These are phyloP conservation scores for Ophthalmolycus amberensis DNA, from an alignment of 2,113 vertebrate species.

Conservation along the genomic window DNA sequence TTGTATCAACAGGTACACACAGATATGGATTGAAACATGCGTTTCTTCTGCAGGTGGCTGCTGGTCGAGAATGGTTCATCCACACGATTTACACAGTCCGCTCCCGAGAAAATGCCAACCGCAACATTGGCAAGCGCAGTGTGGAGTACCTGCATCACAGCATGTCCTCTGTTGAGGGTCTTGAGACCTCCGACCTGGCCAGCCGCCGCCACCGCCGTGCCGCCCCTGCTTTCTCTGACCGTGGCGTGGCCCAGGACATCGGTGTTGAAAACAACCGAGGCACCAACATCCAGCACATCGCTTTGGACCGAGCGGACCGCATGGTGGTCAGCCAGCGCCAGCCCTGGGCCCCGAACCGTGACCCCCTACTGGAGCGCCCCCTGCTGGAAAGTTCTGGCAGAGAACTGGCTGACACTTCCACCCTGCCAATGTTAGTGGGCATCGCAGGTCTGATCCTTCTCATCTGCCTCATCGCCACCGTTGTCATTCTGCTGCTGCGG, in stretches of 20 bases:
- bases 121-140: slow-evolving; percentile 81
- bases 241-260: slow-evolving; percentile 58
- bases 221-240: slow-evolving; percentile 30
- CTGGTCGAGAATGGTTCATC: slow-evolving; percentile 83
- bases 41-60: slow-evolving; percentile 75
- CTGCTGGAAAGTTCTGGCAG: slow-evolving; percentile 73
- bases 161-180: slow-evolving; percentile 49
- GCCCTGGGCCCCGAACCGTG: slow-evolving; percentile 63
- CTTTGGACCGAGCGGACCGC: slow-evolving; percentile 76
- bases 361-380: slow-evolving; percentile 64
- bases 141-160: slow-evolving; percentile 74
- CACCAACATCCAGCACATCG: slow-evolving; percentile 82
- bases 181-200: slow-evolving; percentile 5
- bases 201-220: slow-evolving; percentile 63
- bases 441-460: slow-evolving; percentile 80
- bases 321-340: slow-evolving; percentile 76
- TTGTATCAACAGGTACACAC: background rate
- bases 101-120: slow-evolving; percentile 76
- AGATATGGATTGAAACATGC: background rate
- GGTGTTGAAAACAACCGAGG: slow-evolving; percentile 81
- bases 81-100: slow-evolving; percentile 80
- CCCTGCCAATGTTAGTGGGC: slow-evolving; percentile 74
- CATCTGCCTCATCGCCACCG: slow-evolving; percentile 63
- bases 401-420: slow-evolving; percentile 60
- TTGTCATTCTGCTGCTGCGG: slow-evolving; percentile 77